phyloP scores from a whole-genome alignment of 2,797 vertebrate species.

The Pantherophis vulpinus region DNA sequence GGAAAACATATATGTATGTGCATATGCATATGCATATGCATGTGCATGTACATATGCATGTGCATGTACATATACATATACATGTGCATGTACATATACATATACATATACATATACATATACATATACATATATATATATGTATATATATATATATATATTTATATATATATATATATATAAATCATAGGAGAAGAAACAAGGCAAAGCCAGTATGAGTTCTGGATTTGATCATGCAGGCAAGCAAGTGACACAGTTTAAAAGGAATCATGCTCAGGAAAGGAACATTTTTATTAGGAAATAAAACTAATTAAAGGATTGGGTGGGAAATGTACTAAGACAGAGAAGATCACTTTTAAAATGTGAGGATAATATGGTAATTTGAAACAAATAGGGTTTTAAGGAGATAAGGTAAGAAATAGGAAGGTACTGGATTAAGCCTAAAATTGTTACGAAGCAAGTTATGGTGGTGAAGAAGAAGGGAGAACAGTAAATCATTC shows the following conservation, averaged over 20 bases:
- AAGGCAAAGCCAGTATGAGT: slow-evolving; percentile 67
- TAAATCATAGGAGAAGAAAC: slow-evolving; percentile 64
- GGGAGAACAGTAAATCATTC: slow-evolving; percentile 60
- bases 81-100: slow-evolving; percentile 25
- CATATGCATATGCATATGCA: too few species aligned
- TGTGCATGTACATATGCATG: too few species aligned
- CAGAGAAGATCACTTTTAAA: slow-evolving; percentile 25
- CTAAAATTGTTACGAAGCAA: slow-evolving; percentile 58
- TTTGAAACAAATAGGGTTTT: slow-evolving; percentile 50
- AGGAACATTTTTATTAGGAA: slow-evolving; percentile 25
- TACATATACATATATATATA: slow-evolving; percentile 16
- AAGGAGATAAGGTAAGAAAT: slow-evolving; percentile 43
- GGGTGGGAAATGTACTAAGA: slow-evolving; percentile 4
- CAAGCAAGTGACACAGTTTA: slow-evolving; percentile 73
- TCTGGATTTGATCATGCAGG: slow-evolving; percentile 81
- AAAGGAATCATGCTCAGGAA: slow-evolving; percentile 68
- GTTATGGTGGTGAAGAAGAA: slow-evolving; percentile 46
- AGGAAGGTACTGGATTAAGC: slow-evolving; percentile 59
- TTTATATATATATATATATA: too few species aligned
- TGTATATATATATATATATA: background rate
- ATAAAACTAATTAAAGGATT: slow-evolving; percentile 2
- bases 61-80: slow-evolving; percentile 40
- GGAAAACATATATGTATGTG: slow-evolving; percentile 37
- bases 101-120: background rate
- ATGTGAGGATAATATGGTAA: slow-evolving; percentile 37